Evolutionary conservation across 2,888 invertebrate genomes (phyloP), one percentile per base, ranked within the genome.

Genomic region (Pharmacophagus antenor): DNA sequence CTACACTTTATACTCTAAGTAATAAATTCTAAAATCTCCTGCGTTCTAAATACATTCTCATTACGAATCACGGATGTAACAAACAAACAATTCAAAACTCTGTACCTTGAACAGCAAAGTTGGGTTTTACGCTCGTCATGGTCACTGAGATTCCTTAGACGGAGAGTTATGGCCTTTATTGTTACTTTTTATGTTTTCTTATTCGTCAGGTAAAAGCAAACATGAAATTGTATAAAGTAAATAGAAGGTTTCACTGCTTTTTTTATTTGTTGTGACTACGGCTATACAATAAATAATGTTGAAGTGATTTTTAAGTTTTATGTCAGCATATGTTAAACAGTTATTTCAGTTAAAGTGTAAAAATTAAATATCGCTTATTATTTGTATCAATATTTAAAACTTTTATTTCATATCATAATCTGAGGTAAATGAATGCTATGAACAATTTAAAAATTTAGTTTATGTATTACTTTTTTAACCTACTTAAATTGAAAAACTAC

Each of bases 31-130:
- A 63, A 63, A 69, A 61, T 75, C 2, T 15, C 18, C 17, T 65
- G 66, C 6, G 6, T 1, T 0, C 2, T 1, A 21, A 42, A 56
- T 65, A 74, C 71, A 82, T 75, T 80, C 85, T 85, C 86, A 88
- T 87, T 88, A 88, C 84, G 80, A 87, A 88, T 89, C 89, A 87
- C 85, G 85, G 85, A 86, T 85, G 81, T 85, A 84, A 82, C 86
- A 86, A 84, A 85, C 86, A 86, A 86, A 86, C 85, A 84, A 88
- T 84, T 87, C 82, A 85, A 86, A 88, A 85, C 85, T 82, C 76
- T 83, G 80, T 88, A 80, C 82, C 82, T 82, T 82, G 81, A 70
- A 80, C 82, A 80, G 85, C 80, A 83, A 84, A 86, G 78, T 81
- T 79, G 80, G 77, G 76, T 84, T 85, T 86, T 81, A 87, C 76